Evolutionary conservation across 2,797 vertebrate genomes (phyloP).

Genomic region (Gymnoscopelus braueri): DNA sequence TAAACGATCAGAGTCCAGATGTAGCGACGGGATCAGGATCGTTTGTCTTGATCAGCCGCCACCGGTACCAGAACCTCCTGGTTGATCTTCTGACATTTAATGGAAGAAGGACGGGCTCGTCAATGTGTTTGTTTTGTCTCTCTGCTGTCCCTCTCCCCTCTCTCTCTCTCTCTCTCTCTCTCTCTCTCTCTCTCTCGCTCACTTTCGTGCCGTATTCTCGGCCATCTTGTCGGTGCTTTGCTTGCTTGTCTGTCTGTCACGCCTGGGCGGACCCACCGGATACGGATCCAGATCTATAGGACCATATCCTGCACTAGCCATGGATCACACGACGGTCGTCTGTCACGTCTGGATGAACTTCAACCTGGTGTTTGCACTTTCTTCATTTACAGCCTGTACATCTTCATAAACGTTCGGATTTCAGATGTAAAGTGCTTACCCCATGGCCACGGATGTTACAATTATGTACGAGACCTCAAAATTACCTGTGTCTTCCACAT

Average conservation of each 20-base stretch:
- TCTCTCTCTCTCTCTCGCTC: slow-evolving; percentile 67
- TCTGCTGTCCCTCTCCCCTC: neutral
- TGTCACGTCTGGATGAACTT: too few species aligned
- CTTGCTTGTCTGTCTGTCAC: slow-evolving; percentile 62
- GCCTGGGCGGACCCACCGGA: slow-evolving; percentile 73
- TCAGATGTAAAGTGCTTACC: too few species aligned
- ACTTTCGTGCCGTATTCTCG: slow-evolving; percentile 77
- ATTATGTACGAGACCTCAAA: too few species aligned
- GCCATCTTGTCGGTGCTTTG: slow-evolving; percentile 83
- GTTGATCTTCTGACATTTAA: slow-evolving; percentile 40
- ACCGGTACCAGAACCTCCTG: too few species aligned
- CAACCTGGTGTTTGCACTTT: too few species aligned
- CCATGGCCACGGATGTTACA: too few species aligned
- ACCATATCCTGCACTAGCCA: slow-evolving; percentile 72
- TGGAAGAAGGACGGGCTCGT: slow-evolving; percentile 33
- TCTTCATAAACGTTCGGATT: too few species aligned
- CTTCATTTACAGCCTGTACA: too few species aligned
- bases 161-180: slow-evolving; percentile 4
- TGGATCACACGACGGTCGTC: neutral
- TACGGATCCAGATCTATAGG: slow-evolving; percentile 82
- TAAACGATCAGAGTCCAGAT: too few species aligned
- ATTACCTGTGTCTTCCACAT: too few species aligned
- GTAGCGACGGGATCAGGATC: too few species aligned
- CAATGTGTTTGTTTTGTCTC: slow-evolving; percentile 68
- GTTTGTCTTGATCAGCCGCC: too few species aligned